Conservation (phyloP, 2,888 invertebrate species). For the Synanthedon myopaeformis region DNA sequence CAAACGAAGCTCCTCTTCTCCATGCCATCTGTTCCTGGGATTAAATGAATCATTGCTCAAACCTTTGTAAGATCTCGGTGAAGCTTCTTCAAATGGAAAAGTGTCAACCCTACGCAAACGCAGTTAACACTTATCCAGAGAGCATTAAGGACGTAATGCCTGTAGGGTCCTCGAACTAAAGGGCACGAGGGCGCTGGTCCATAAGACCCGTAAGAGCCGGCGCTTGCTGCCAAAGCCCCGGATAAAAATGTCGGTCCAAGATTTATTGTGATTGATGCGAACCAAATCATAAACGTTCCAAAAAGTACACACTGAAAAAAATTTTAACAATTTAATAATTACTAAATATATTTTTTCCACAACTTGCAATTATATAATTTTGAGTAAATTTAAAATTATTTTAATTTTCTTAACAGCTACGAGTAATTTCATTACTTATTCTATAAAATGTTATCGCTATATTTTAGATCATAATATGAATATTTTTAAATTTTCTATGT, state of each 20-base stretch:
- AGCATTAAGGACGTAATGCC: conserved; percentile 91
- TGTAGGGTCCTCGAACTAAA: conserved; percentile 86
- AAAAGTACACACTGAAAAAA: conserved; percentile 84
- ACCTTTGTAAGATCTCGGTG: conserved; percentile 84
- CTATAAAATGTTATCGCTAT: no score
- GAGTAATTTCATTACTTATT: no score
- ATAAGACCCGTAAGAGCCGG: conserved; percentile 78
- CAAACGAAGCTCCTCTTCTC: conserved; percentile 32
- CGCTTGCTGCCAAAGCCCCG: conserved; percentile 85
- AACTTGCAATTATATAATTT: not conserved
- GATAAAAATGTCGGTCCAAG: conserved; percentile 88
- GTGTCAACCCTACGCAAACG: conserved; percentile 85
- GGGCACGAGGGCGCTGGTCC: conserved; percentile 83
- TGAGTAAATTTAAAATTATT: no score
- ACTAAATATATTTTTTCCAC: not conserved
- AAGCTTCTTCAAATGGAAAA: conserved; percentile 85
- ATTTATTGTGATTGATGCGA: conserved; percentile 90
- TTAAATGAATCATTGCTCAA: conserved; percentile 18
- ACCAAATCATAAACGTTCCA: conserved; percentile 94
- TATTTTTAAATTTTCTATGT: no score
- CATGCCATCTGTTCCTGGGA: conserved; percentile 23
- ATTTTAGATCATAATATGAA: no score
- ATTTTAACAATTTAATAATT: not conserved
- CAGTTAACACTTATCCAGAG: conserved; percentile 91
- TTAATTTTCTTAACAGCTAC: no score